Percentiles rank a stretch among this genome's conserved stretches.
Conservation (phyloP, 2,888 invertebrate genomes). For the Polydrusus cervinus region DNA sequence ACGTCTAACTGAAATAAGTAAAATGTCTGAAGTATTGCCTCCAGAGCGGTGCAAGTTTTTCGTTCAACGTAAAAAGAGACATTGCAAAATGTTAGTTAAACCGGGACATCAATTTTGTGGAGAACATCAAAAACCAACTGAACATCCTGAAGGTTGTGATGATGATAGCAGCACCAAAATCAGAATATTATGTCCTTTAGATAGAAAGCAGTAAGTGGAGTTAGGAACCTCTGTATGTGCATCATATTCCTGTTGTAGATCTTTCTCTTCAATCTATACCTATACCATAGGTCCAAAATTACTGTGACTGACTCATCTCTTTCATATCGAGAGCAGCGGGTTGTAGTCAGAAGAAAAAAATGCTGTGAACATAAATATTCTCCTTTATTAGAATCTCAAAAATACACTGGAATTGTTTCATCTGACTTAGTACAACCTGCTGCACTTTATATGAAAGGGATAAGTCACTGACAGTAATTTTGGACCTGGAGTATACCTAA, state of each 20-base stretch:
- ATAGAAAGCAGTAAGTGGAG: conserved; percentile 80
- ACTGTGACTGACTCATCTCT: no score
- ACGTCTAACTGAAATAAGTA: no score
- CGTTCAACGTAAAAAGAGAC: conserved; percentile 81
- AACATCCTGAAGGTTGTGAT: conserved; percentile 64
- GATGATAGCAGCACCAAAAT: conserved; percentile 65
- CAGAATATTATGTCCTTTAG: conserved; percentile 82
- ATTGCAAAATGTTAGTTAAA: conserved; percentile 84
- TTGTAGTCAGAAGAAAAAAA: no score
- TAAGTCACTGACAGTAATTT: no score
- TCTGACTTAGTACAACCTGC: no score
- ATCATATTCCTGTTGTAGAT: neutral
- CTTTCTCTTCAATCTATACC: neutral
- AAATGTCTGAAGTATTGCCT: conserved; percentile 1
- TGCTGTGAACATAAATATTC: no score
- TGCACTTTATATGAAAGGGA: no score
- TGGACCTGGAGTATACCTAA: no score
- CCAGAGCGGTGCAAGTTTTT: conserved; percentile 76
- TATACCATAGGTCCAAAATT: no score
- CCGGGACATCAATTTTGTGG: conserved; percentile 82
- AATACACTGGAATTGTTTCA: no score
- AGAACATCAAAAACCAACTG: conserved; percentile 73
- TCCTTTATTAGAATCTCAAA: no score
- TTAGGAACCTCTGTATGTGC: neutral
- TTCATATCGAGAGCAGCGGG: no score